phyloP scores from a whole-genome alignment of 2,797 vertebrate species.

The Alexandromys oeconomus region DNA sequence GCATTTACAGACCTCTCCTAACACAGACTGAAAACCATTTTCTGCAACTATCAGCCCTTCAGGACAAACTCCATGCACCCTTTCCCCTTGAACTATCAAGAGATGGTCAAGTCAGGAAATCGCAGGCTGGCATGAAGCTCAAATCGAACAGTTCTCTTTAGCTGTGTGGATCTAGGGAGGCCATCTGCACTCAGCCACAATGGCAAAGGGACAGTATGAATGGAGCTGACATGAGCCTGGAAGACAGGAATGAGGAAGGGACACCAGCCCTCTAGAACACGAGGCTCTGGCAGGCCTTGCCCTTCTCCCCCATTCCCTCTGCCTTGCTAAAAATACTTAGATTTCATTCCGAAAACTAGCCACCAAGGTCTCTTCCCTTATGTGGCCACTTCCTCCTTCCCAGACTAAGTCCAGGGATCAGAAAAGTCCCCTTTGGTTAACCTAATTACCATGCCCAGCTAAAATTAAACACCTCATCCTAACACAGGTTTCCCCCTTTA shows the following conservation, averaged over 20 bases:
- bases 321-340: neutral
- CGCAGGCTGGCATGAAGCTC: fast-evolving
- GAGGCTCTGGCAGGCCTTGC: neutral
- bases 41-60: neutral
- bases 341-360: neutral
- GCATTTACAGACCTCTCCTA: neutral
- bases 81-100: neutral
- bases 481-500: neutral
- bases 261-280: neutral
- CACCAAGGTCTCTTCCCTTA: neutral
- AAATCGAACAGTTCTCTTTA: neutral
- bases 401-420: neutral
- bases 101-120: fast-evolving
- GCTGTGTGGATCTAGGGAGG: neutral
- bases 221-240: neutral
- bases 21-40: neutral
- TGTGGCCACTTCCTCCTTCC: neutral
- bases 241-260: neutral
- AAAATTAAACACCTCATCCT: neutral
- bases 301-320: neutral
- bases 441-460: neutral
- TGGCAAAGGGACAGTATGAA: neutral
- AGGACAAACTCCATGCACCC: neutral
- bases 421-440: neutral
- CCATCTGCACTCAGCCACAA: neutral